Evolutionary conservation across 2,113 vertebrate genomes (phyloP).

Genomic region (Gadus macrocephalus): DNA sequence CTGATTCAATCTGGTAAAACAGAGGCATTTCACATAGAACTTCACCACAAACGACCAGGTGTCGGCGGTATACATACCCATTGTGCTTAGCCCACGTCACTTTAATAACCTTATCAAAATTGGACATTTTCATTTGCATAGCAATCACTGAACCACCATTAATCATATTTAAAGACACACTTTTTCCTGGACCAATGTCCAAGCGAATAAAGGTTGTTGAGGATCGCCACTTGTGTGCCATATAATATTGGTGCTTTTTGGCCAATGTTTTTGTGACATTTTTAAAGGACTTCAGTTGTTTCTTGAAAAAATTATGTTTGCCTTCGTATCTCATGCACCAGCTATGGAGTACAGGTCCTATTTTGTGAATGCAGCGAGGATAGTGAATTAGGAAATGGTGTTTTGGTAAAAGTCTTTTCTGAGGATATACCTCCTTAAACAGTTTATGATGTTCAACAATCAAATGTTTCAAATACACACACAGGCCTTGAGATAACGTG

Average conservation of each 20-base stretch:
- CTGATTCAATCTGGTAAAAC: constrained; percentile 27
- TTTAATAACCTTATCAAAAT: constrained; percentile 7
- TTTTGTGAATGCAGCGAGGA: constrained; percentile 12
- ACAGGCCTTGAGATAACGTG: constrained; percentile 14
- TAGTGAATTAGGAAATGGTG: constrained; percentile 24
- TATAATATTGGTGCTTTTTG: constrained; percentile 10
- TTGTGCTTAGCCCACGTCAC: constrained; percentile 7
- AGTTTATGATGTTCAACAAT: constrained; percentile 17
- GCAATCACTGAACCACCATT: constrained; percentile 16
- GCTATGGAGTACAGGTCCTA: constrained; percentile 7
- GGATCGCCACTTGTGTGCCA: constrained; percentile 4
- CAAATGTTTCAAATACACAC: constrained; percentile 20
- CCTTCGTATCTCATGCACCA: constrained; percentile 9
- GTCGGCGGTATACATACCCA: constrained; percentile 8
- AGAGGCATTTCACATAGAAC: constrained; percentile 9
- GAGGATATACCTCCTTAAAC: constrained; percentile 5
- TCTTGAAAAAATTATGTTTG: constrained; percentile 9
- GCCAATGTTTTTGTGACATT: constrained; percentile 15
- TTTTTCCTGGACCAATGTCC: constrained; percentile 27
- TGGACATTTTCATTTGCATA: constrained; percentile 10
- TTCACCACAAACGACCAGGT: constrained; percentile 7
- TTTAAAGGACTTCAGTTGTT: constrained; percentile 8
- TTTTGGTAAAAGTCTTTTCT: no score
- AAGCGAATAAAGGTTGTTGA: constrained; percentile 16
- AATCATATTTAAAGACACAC: constrained; percentile 21